Evolutionary conservation across 2,888 invertebrate species (phyloP).

Genomic region (Clanis bilineata): DNA sequence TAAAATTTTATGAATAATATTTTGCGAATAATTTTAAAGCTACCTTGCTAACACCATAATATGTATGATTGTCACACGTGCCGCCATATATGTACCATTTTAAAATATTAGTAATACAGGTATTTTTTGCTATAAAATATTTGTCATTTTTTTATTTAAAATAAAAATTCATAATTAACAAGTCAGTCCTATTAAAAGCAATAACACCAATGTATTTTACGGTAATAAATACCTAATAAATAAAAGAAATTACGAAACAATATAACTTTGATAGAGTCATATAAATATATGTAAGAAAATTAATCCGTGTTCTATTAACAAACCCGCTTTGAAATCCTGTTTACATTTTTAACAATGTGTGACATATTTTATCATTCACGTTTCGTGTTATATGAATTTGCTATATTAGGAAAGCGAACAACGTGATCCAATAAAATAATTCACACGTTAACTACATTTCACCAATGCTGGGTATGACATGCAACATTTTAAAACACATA

Average conservation of each 20-base stretch:
- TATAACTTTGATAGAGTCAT: constrained; percentile 8
- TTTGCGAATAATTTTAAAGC: not conserved
- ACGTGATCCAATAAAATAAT: not conserved
- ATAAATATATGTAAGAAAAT: constrained; percentile 7
- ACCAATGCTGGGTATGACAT: too few relatives aligned
- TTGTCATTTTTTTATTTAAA: not conserved
- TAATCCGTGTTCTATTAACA: constrained; percentile 5
- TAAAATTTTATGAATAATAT: constrained; percentile 68
- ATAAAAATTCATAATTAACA: not conserved
- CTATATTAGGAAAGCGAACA: not conserved
- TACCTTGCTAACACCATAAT: not conserved
- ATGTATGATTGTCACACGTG: not conserved
- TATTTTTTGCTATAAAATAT: constrained; percentile 9
- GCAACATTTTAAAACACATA: too few relatives aligned
- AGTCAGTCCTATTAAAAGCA: not conserved
- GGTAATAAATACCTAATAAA: not conserved
- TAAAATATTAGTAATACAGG: constrained; percentile 1
- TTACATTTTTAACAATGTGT: not conserved
- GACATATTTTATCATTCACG: not conserved
- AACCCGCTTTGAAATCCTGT: not conserved
- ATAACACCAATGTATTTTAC: not conserved
- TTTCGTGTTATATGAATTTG: not conserved
- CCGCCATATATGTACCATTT: not conserved
- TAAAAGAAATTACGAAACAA: not conserved
- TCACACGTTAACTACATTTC: too few relatives aligned